These are phyloP conservation scores for Myotis myotis DNA, from an alignment of 2,797 vertebrate genomes.

Conservation along the genomic window DNA sequence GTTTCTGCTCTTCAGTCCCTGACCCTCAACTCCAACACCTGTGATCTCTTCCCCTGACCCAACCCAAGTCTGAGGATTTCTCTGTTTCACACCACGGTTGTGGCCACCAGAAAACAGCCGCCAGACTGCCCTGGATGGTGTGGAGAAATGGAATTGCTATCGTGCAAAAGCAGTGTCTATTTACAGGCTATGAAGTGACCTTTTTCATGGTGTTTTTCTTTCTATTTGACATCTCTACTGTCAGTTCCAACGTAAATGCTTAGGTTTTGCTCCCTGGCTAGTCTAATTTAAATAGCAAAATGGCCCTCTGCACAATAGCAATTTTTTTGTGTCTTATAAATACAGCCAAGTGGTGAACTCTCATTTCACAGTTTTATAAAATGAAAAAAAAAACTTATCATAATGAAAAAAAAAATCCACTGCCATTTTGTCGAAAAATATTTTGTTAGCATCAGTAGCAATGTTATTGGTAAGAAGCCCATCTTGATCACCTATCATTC, in stretches of 20 bases:
- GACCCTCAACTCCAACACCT: not conserved
- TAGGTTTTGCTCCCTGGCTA: not conserved
- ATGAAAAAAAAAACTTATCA: not conserved
- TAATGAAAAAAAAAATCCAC: slow-evolving; percentile 38
- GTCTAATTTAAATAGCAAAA: not conserved
- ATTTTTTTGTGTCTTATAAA: not conserved
- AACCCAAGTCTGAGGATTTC: not conserved
- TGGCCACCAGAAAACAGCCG: not conserved
- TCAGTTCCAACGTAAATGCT: not conserved
- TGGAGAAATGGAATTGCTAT: not conserved
- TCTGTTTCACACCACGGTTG: not conserved
- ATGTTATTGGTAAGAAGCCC: not conserved
- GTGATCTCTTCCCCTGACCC: not conserved
- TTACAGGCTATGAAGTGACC: not conserved
- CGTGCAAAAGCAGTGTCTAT: not conserved
- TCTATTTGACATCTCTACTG: not conserved
- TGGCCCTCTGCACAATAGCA: not conserved
- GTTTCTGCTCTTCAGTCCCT: not conserved
- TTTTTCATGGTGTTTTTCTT: not conserved
- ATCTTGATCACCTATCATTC: not conserved
- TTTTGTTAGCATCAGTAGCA: not conserved
- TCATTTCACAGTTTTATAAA: slow-evolving; percentile 9
- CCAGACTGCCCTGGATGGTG: not conserved
- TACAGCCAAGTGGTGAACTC: not conserved
- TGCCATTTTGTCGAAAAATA: not conserved